phyloP scores from a whole-genome alignment of 2,113 vertebrate genomes.

The Podiceps cristatus region DNA sequence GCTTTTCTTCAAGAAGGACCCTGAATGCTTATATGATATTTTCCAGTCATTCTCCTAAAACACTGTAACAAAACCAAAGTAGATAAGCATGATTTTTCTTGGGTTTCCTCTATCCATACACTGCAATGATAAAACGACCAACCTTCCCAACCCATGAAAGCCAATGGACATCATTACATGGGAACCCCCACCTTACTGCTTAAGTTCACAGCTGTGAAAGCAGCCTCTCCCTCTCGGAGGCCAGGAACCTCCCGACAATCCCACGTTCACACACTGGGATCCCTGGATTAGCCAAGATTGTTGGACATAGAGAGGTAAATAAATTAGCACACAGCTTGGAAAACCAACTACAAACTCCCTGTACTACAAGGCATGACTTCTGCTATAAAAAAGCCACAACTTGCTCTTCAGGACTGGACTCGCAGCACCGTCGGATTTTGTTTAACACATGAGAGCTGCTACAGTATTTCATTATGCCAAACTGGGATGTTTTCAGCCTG shows the following conservation, averaged over 20 bases:
- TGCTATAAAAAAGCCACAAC: background rate
- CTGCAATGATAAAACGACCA: background rate
- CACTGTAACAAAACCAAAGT: background rate
- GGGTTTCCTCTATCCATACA: background rate
- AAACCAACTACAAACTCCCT: background rate
- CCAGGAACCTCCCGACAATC: background rate
- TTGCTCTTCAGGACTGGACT: background rate
- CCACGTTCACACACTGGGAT: fast-evolving
- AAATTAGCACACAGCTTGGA: background rate
- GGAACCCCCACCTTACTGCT: background rate
- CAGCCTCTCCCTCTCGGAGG: background rate
- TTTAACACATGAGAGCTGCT: background rate
- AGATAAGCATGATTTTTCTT: background rate
- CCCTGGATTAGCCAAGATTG: background rate
- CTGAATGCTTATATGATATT: background rate
- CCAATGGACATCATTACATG: background rate
- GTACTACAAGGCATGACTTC: background rate
- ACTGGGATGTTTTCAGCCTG: background rate
- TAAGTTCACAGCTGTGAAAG: background rate
- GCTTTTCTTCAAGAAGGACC: background rate
- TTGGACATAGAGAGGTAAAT: background rate
- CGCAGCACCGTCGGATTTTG: background rate
- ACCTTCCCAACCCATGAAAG: background rate
- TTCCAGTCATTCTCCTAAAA: background rate
- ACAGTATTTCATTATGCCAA: background rate